Percentiles rank a stretch among this genome's conserved stretches.
Conservation (phyloP, 1,140 invertebrate genomes). For the Bilobella aurantiaca region DNA sequence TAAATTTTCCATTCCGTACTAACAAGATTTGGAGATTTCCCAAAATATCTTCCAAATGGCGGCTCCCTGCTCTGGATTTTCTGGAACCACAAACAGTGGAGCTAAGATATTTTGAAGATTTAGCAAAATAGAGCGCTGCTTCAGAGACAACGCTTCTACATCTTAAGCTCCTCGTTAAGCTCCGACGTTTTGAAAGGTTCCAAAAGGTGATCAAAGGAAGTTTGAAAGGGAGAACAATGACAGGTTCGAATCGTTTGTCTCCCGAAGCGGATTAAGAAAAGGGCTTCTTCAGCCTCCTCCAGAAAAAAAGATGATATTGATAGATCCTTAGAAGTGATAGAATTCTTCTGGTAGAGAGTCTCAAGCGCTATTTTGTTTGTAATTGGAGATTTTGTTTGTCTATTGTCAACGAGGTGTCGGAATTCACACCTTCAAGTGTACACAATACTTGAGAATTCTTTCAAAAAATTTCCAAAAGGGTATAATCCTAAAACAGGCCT, state of each 20-base stretch:
- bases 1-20: too few relatives aligned
- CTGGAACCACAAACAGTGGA: too few relatives aligned
- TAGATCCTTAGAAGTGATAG: conserved; percentile 23
- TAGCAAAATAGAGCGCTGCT: background rate
- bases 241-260: background rate
- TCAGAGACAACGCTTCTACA: background rate
- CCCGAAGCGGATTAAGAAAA: background rate
- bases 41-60: too few relatives aligned
- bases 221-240: background rate
- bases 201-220: background rate
- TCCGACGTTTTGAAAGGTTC: too few relatives aligned
- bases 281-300: too few relatives aligned
- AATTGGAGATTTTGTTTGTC: conserved; percentile 32
- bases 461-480: too few relatives aligned
- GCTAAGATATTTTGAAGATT: too few relatives aligned
- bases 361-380: conserved; percentile 29
- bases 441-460: too few relatives aligned
- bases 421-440: conserved; percentile 9
- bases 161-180: background rate
- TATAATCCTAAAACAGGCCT: too few relatives aligned
- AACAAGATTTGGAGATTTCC: too few relatives aligned
- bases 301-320: conserved; percentile 25
- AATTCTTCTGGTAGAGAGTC: background rate
- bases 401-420: conserved; percentile 14
- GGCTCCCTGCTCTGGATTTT: too few relatives aligned